Percentiles rank a stretch among this genome's conserved stretches.
Conservation (phyloP, 2,888 invertebrate species). For the Apodemia hepburni region DNA sequence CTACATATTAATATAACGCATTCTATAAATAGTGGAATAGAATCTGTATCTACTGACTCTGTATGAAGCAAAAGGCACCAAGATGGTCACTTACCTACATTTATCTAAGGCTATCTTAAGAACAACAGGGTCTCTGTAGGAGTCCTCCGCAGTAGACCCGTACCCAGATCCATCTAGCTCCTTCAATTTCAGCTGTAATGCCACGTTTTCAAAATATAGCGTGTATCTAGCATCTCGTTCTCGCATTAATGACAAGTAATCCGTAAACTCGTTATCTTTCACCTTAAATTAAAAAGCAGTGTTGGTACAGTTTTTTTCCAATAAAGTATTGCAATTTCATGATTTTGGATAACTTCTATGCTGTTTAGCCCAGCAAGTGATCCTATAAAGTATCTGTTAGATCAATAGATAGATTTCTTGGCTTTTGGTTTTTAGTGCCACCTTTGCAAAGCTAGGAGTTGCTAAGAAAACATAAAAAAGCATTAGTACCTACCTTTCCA, state of each 20-base stretch:
- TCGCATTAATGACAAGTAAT: constrained; percentile 57
- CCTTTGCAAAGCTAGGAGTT: too few relatives aligned
- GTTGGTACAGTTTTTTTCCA: neutral
- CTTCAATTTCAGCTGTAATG: constrained; percentile 56
- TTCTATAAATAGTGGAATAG: too few relatives aligned
- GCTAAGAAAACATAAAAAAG: neutral
- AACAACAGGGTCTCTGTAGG: constrained; percentile 58
- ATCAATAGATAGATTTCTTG: too few relatives aligned
- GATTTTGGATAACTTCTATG: too few relatives aligned
- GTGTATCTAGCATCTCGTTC: constrained; percentile 69
- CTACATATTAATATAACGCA: too few relatives aligned
- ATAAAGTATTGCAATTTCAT: neutral
- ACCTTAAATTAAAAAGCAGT: constrained; percentile 40
- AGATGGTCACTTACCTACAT: constrained; percentile 49
- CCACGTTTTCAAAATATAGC: constrained; percentile 66
- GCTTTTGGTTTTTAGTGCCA: too few relatives aligned
- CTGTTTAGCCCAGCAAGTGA: too few relatives aligned
- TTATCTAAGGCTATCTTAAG: constrained; percentile 63
- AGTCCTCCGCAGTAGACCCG: constrained; percentile 39
- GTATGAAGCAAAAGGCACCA: neutral
- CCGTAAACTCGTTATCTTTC: constrained; percentile 60
- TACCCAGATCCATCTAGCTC: constrained; percentile 49
- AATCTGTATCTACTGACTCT: neutral
- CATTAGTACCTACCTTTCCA: constrained; percentile 49
- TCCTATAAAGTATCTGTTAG: too few relatives aligned